Conservation (phyloP, 1,140 invertebrate species). For the Zaprionus nigranus region DNA sequence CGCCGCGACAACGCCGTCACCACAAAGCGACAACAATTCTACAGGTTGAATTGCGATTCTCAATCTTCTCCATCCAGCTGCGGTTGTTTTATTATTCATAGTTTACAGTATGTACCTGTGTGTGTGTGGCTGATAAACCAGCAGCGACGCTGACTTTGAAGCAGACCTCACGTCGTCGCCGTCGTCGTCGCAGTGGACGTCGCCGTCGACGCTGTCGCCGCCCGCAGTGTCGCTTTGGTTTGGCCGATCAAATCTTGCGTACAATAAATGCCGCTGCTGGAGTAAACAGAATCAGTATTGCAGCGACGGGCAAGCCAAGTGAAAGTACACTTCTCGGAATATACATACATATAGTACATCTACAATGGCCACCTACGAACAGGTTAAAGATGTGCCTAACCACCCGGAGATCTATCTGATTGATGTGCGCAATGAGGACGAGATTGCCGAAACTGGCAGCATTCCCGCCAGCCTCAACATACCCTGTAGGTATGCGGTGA, state of each 20-base stretch:
- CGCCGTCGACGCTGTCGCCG: constrained; percentile 16
- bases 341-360: no score
- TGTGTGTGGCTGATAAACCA: constrained; percentile 27
- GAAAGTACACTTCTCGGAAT: constrained; percentile 29
- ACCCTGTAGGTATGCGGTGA: constrained; percentile 86
- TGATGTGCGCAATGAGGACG: constrained; percentile 88
- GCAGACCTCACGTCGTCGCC: constrained; percentile 1
- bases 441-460: constrained; percentile 87
- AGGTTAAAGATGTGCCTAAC: constrained; percentile 85
- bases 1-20: constrained; percentile 29
- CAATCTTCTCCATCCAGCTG: constrained; percentile 34
- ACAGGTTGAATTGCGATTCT: constrained; percentile 35
- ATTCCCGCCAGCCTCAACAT: constrained; percentile 90
- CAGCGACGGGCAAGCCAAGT: constrained; percentile 28
- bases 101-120: not conserved
- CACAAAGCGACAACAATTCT: constrained; percentile 39
- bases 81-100: constrained; percentile 36
- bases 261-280: constrained; percentile 56
- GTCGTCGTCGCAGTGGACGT: constrained; percentile 6
- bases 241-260: constrained; percentile 23
- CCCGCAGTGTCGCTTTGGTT: constrained; percentile 7
- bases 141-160: constrained; percentile 14
- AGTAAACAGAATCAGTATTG: constrained; percentile 47
- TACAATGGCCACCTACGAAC: constrained; percentile 85
- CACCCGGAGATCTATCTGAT: constrained; percentile 86